Evolutionary conservation across 2,797 vertebrate species (phyloP).

Genomic region (Steatocranus sp.): DNA sequence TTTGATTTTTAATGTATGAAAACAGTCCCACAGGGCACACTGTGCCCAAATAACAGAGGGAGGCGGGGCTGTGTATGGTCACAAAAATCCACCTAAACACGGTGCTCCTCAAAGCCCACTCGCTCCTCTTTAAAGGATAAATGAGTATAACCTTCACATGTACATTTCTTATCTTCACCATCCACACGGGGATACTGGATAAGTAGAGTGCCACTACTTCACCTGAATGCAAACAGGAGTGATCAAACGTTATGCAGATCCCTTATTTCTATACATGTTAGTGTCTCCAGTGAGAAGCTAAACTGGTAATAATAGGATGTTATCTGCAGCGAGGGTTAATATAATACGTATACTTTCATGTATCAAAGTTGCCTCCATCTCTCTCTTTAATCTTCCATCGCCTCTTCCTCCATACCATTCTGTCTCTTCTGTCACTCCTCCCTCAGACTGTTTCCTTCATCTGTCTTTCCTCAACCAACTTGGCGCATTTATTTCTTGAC

Average conservation of each 20-base stretch:
- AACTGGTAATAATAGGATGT: constrained; percentile 21
- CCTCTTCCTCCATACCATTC: neutral
- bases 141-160: neutral
- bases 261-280: neutral
- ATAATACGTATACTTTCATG: neutral
- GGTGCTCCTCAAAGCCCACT: neutral
- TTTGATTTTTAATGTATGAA: neutral
- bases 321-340: constrained; percentile 1
- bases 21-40: neutral
- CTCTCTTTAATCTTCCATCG: neutral
- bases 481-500: neutral
- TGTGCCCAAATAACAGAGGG: neutral
- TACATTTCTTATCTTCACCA: neutral
- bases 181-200: neutral
- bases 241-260: neutral
- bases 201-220: neutral
- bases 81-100: neutral
- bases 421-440: constrained; percentile 7
- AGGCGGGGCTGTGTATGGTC: neutral
- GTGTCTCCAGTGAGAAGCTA: neutral
- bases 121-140: neutral
- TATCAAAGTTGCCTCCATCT: neutral
- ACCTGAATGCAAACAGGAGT: neutral
- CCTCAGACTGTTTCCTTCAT: constrained; percentile 25
- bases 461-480: constrained; percentile 25